These are phyloP conservation scores for Ardeotis arabs DNA, from an alignment of 2,113 vertebrate species.

Conservation along the genomic window DNA sequence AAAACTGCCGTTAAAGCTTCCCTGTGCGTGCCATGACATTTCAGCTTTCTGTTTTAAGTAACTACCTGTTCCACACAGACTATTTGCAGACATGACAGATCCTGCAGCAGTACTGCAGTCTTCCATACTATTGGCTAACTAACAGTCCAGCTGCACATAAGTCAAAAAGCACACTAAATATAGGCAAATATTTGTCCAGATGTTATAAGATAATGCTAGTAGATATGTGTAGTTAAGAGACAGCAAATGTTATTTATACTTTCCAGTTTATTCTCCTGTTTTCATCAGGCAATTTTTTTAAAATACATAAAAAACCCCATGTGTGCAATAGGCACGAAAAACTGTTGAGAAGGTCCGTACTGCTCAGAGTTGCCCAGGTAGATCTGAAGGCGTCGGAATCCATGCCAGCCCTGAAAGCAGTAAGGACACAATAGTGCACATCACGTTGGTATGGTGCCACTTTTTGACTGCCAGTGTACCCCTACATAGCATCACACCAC, in stretches of 20 bases:
- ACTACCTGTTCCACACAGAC: not conserved
- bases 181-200: not conserved
- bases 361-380: not conserved
- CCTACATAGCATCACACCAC: not conserved
- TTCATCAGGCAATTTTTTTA: fast-evolving
- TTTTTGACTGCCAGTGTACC: not conserved
- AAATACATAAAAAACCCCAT: not conserved
- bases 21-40: not conserved
- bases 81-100: not conserved
- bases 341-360: not conserved
- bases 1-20: not conserved
- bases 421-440: fast-evolving
- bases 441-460: not conserved
- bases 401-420: not conserved
- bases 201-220: not conserved
- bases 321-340: not conserved
- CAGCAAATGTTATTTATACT: not conserved
- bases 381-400: not conserved
- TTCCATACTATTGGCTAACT: not conserved
- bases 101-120: not conserved
- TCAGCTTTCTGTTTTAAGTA: not conserved
- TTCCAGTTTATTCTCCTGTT: not conserved
- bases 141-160: not conserved
- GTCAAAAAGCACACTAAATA: not conserved
- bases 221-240: not conserved